phyloP scores from a whole-genome alignment of 2,113 vertebrate species.

The Vombatus ursinus region DNA sequence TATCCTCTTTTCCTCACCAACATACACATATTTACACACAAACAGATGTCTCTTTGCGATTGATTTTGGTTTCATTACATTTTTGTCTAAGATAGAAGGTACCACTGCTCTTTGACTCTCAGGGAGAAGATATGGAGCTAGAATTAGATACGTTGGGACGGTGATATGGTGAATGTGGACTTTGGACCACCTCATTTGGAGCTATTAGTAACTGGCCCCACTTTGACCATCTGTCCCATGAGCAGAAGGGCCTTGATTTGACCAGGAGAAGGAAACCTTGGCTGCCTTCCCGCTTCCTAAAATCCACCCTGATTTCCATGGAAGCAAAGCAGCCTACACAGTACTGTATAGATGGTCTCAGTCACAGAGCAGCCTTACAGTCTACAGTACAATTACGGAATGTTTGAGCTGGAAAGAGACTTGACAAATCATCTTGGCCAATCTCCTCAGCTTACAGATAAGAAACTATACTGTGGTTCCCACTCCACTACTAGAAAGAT shows the following conservation, averaged over 20 bases:
- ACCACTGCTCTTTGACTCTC: neutral
- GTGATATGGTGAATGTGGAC: neutral
- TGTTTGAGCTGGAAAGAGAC: neutral
- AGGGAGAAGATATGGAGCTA: neutral
- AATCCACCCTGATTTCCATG: neutral
- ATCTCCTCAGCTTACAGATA: neutral
- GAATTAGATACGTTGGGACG: neutral
- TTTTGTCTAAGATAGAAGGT: neutral
- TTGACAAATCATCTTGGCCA: neutral
- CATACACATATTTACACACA: rapidly evolving
- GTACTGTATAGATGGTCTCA: neutral
- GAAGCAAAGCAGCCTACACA: rapidly evolving
- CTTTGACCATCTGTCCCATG: neutral
- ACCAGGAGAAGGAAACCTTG: neutral
- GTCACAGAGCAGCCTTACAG: neutral
- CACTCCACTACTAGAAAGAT: neutral
- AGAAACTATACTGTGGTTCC: neutral
- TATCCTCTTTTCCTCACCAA: neutral
- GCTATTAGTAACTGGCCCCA: neutral
- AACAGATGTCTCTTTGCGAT: neutral
- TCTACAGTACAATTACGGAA: neutral
- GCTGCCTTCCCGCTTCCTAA: neutral
- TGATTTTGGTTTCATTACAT: neutral
- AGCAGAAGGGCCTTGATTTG: neutral
- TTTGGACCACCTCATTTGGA: neutral